These are phyloP conservation scores for Mylabris sibirica DNA, from an alignment of 2,888 invertebrate genomes.

Conservation along the genomic window DNA sequence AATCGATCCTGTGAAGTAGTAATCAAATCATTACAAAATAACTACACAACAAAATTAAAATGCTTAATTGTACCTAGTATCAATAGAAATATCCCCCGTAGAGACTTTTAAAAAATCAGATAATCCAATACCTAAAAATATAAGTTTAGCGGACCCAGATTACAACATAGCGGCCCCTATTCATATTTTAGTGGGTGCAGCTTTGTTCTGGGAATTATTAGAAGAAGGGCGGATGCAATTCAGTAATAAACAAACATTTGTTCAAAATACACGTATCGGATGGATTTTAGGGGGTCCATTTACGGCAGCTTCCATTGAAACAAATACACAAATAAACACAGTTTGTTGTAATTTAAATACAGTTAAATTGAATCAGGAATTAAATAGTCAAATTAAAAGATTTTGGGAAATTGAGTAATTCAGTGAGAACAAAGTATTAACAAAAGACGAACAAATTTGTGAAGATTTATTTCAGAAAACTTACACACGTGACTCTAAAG, in stretches of 20 bases:
- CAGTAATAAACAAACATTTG: constrained; percentile 9
- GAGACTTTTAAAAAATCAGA: neutral
- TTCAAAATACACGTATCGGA: constrained; percentile 25
- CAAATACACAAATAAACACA: constrained; percentile 10
- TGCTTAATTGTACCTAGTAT: constrained; percentile 17
- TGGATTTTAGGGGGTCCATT: constrained; percentile 25
- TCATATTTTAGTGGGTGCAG: neutral
- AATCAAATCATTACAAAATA: constrained; percentile 10
- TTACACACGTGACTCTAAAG: constrained; percentile 8
- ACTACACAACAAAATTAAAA: constrained; percentile 2
- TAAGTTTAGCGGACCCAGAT: constrained; percentile 22
- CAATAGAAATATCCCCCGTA: constrained; percentile 15
- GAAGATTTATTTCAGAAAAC: constrained; percentile 21
- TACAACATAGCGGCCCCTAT: neutral
- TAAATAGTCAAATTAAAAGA: too few relatives aligned
- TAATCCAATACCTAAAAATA: neutral
- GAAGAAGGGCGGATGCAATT: constrained; percentile 16
- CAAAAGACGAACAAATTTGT: constrained; percentile 19
- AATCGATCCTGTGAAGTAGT: constrained; percentile 4
- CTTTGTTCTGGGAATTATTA: constrained; percentile 2
- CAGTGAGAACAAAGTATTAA: neutral
- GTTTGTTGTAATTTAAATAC: neutral
- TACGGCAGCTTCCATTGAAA: too few relatives aligned
- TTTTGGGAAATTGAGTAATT: too few relatives aligned
- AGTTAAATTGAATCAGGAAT: neutral